Evolutionary conservation across 2,797 vertebrate species (phyloP).

Genomic region (Dallia pectoralis): DNA sequence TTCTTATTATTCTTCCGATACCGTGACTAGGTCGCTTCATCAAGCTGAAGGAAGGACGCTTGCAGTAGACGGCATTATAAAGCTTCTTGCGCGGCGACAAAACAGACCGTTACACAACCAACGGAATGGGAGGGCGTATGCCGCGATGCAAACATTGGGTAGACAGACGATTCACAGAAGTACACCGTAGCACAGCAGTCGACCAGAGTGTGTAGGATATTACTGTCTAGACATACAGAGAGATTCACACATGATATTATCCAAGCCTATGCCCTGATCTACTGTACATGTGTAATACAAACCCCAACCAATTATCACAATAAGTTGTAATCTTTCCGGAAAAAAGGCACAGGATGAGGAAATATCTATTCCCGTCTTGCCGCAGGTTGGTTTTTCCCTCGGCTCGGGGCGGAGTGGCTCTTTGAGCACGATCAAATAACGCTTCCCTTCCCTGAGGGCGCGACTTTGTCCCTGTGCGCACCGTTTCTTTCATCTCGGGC

Average conservation of each 20-base stretch:
- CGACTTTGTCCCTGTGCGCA: conserved; percentile 44
- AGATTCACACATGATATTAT: neutral
- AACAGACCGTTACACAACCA: neutral
- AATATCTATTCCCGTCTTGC: conserved; percentile 30
- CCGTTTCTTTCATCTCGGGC: conserved; percentile 53
- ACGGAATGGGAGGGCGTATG: neutral
- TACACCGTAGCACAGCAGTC: neutral
- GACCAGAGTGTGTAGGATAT: neutral
- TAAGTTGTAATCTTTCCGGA: neutral
- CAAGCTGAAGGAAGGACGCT: neutral
- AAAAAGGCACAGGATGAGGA: neutral
- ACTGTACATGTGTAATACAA: neutral
- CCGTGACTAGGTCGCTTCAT: neutral
- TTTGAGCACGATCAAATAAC: conserved; percentile 66
- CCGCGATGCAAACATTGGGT: neutral
- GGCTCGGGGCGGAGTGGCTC: conserved; percentile 43
- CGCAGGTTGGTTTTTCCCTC: conserved; percentile 46
- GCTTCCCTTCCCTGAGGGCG: conserved; percentile 46
- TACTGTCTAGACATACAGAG: neutral
- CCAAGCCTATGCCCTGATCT: neutral
- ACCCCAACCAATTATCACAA: neutral
- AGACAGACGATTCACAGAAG: neutral
- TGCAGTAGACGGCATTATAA: neutral
- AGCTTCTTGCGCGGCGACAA: neutral
- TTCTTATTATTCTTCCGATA: conserved; percentile 1